Evolutionary conservation across 2,888 invertebrate genomes (phyloP), one percentile per base, ranked within the genome.

Genomic region (Helobdella robusta): DNA sequence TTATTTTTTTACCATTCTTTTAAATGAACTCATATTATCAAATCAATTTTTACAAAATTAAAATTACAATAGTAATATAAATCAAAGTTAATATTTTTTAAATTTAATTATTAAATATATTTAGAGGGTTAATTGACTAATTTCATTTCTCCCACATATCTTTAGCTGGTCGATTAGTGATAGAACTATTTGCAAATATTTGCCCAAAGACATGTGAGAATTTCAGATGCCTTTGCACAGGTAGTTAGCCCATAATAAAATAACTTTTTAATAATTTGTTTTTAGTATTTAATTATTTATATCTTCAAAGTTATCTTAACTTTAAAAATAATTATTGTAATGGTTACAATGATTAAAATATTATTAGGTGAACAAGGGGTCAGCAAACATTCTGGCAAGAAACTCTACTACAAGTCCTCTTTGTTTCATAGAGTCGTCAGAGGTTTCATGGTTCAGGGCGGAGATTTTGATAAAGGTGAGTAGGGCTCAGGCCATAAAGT

Each of bases 161-260:
- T 74, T 36, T 71, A 78, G 78, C 71, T 65, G 81, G 81, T 20
- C 71, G 81, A 25, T 74, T 95, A 67, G 85, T 93, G 23, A 90
- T 97, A 78, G 94, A 97, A 81, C 82, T 97, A 4, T 95, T 86
- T 79, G 85, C 85, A 68, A 92, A 95, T 82, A 79, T 88, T 44
- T 89, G 88, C 68, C 92, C 95, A 0, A 88, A 88, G 76, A 93
- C 94, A 0, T 87, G 88, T 68, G 94, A 95, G 77, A 95, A 95
- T 79, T 95, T 95, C 79, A 85, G 93, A 61, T 85, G 88, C 0
- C 81, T 97, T 25, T 97, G 95, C 77, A 89, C 92, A 18, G 83
- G 83, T 77, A 73, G 70, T 71, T 60, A 40, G 20, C 48, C 8
- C 15, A 25, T 48, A n/a, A n/a, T 48, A 48, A 25, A 4, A 11